A percentile compares a stretch with the other conserved stretches of the same genome.
phyloP scores from a whole-genome alignment of 2,888 invertebrate genomes.

The Acleris sparsana region DNA sequence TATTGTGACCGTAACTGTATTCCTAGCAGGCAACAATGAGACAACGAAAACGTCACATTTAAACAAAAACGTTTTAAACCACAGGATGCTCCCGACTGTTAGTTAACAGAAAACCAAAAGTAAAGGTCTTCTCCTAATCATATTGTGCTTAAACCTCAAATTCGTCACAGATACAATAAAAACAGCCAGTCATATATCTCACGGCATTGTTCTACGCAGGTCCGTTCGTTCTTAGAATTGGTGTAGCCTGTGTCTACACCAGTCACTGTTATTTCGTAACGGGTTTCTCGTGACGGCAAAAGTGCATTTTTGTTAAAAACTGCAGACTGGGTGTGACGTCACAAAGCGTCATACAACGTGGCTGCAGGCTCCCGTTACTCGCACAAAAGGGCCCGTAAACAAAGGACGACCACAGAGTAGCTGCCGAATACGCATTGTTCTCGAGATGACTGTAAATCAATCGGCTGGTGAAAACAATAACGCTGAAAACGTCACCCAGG shows the following conservation, averaged over 20 bases:
- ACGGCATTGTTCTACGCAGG: constrained; percentile 65
- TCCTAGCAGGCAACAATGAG: constrained; percentile 8
- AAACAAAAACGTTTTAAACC: constrained; percentile 47
- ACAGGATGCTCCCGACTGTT: constrained; percentile 57
- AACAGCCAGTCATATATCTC: constrained; percentile 71
- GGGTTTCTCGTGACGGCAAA: constrained; percentile 69
- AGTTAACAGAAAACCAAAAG: constrained; percentile 51
- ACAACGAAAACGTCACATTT: constrained; percentile 19
- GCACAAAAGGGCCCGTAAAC: constrained; percentile 63
- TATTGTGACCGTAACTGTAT: constrained; percentile 28
- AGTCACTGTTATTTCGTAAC: constrained; percentile 75
- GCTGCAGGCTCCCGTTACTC: constrained; percentile 62
- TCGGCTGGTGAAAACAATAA: constrained; percentile 44
- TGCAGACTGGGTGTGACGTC: constrained; percentile 66
- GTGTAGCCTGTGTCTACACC: constrained; percentile 70
- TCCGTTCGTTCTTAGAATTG: constrained; percentile 71
- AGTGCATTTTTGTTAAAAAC: constrained; percentile 74
- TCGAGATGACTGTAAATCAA: constrained; percentile 59
- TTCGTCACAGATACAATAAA: constrained; percentile 68
- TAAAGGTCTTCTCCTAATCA: constrained; percentile 52
- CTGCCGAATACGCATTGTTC: constrained; percentile 65
- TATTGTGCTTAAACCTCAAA: constrained; percentile 75
- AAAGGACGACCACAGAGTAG: constrained; percentile 74
- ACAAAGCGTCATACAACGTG: constrained; percentile 61
- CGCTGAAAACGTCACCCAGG: constrained; percentile 14